Conservation (phyloP, 2,797 vertebrate genomes). For the Phaenicophaeus curvirostris region DNA sequence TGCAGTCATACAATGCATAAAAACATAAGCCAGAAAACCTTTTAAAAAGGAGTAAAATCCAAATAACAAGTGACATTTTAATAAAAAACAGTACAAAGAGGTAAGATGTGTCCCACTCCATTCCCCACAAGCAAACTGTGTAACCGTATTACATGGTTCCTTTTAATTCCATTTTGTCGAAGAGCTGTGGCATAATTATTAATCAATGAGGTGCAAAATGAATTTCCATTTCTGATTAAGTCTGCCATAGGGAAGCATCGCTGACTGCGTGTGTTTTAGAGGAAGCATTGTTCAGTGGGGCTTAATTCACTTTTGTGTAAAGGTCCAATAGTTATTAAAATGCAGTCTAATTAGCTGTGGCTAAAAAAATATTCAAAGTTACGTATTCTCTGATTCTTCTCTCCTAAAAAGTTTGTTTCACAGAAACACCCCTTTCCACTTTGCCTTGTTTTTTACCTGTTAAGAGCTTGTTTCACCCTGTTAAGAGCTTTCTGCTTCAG, state of each 20-base stretch:
- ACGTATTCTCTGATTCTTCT: neutral
- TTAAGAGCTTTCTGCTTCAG: neutral
- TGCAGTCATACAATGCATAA: neutral
- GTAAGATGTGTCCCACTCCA: neutral
- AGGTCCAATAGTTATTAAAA: neutral
- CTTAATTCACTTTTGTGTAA: neutral
- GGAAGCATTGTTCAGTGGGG: neutral
- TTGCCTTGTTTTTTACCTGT: too few relatives aligned
- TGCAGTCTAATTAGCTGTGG: neutral
- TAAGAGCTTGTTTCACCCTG: too few relatives aligned
- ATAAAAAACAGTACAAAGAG: neutral
- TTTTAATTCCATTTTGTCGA: neutral
- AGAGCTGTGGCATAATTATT: neutral
- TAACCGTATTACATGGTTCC: neutral
- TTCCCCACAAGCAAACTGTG: neutral
- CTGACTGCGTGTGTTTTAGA: neutral
- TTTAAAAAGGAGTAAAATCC: neutral
- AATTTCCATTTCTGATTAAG: slow-evolving; percentile 19
- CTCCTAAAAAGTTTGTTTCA: neutral
- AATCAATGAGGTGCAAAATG: neutral
- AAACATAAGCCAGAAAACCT: neutral
- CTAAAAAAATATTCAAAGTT: neutral
- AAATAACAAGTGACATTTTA: neutral
- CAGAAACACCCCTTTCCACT: neutral
- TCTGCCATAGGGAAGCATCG: neutral